Percentiles rank a stretch among this genome's conserved stretches.
Evolutionary conservation across 2,888 invertebrate genomes (phyloP).

Genomic region (Eupithecia subfuscata): DNA sequence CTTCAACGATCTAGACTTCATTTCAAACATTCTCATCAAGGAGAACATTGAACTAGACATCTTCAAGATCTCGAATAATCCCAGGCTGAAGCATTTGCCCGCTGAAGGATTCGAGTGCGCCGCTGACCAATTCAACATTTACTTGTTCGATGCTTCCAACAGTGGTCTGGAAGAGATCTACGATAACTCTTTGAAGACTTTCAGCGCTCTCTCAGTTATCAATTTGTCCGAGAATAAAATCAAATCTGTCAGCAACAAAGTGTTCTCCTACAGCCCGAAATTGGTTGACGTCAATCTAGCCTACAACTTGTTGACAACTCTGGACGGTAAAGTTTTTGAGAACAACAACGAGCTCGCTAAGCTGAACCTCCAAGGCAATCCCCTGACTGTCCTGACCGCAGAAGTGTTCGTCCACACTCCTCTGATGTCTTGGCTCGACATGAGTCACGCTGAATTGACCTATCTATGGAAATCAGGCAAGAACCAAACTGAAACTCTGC

Average conservation of each 20-base stretch:
- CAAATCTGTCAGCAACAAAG: constrained; percentile 80
- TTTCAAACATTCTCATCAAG: constrained; percentile 87
- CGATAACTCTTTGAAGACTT: constrained; percentile 87
- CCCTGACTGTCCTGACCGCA: constrained; percentile 86
- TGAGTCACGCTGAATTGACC: constrained; percentile 87
- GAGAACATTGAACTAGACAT: constrained; percentile 88
- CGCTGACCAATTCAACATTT: constrained; percentile 85
- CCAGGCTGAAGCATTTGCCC: constrained; percentile 86
- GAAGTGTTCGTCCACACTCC: constrained; percentile 86
- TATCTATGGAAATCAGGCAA: constrained; percentile 86
- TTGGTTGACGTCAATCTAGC: constrained; percentile 89
- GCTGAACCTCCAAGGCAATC: constrained; percentile 89
- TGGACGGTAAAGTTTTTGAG: constrained; percentile 86
- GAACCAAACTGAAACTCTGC: constrained; percentile 71
- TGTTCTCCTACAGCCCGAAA: constrained; percentile 82
- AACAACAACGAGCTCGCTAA: constrained; percentile 86
- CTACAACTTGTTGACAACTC: constrained; percentile 85
- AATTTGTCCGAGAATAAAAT: constrained; percentile 88
- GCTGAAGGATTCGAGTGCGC: constrained; percentile 86
- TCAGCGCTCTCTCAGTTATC: constrained; percentile 87
- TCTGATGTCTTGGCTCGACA: constrained; percentile 86
- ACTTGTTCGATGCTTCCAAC: constrained; percentile 89
- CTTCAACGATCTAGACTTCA: constrained; percentile 87
- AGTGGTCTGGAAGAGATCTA: constrained; percentile 87
- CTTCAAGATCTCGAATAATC: constrained; percentile 89